Percentiles rank a stretch among this genome's conserved stretches.
Conservation (phyloP, 2,888 invertebrate genomes). For the Pelosia muscerda region DNA sequence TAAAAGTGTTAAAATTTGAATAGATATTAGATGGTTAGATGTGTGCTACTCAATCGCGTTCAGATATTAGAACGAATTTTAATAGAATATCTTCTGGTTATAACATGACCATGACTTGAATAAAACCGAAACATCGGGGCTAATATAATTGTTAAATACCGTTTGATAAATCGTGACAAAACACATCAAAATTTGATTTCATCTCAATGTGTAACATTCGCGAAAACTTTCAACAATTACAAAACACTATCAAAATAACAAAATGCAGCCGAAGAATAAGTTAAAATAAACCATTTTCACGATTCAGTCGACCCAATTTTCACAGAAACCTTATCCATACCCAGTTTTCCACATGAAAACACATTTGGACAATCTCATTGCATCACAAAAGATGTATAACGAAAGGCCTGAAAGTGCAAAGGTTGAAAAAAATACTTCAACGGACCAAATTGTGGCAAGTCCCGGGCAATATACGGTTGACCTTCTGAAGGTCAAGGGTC, state of each 20-base stretch:
- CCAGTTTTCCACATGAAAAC: conserved; percentile 11
- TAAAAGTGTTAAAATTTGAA: no score
- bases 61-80: no score
- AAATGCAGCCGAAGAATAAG: neutral
- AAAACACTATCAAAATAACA: no score
- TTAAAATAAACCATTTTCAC: conserved; percentile 1
- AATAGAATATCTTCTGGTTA: no score
- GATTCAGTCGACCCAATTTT: neutral
- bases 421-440: neutral
- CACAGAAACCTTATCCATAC: neutral
- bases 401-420: neutral
- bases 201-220: neutral
- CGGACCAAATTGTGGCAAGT: neutral
- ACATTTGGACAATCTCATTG: conserved; percentile 3
- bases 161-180: no score
- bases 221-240: no score
- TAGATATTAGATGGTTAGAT: no score
- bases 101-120: no score
- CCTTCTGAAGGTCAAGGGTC: neutral
- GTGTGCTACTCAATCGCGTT: no score
- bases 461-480: neutral
- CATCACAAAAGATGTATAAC: conserved; percentile 5
- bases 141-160: no score
- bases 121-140: no score
- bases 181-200: neutral